These are phyloP conservation scores for Sarcophaga rosellei DNA, from an alignment of 2,888 invertebrate genomes.

Conservation along the genomic window DNA sequence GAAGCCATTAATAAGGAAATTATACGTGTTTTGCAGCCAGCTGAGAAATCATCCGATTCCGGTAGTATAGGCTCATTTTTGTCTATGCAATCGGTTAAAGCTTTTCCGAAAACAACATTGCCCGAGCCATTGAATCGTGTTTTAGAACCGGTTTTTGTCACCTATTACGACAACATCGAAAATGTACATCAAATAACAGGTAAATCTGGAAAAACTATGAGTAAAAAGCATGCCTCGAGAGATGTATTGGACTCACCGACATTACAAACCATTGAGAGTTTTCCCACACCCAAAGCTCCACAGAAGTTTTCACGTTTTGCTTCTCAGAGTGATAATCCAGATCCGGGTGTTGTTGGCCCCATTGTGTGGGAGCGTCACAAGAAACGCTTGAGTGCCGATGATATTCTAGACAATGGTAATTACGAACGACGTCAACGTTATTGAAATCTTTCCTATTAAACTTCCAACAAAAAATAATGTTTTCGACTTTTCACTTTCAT, in stretches of 20 bases:
- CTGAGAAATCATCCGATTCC: slow-evolving; percentile 81
- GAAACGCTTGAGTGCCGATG: slow-evolving; percentile 83
- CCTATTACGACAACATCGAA: slow-evolving; percentile 84
- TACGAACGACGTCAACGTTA: slow-evolving; percentile 63
- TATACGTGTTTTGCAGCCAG: slow-evolving; percentile 75
- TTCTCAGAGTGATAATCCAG: slow-evolving; percentile 88
- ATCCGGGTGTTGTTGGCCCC: slow-evolving; percentile 92
- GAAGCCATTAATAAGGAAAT: slow-evolving; percentile 80
- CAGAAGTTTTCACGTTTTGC: slow-evolving; percentile 80
- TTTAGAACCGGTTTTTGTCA: slow-evolving; percentile 89
- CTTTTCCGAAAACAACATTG: slow-evolving; percentile 89
- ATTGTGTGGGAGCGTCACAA: slow-evolving; percentile 91
- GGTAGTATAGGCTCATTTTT: slow-evolving; percentile 89
- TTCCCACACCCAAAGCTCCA: slow-evolving; percentile 77
- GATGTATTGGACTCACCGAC: slow-evolving; percentile 71
- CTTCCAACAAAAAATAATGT: slow-evolving; percentile 35
- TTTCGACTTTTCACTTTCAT: slow-evolving; percentile 61
- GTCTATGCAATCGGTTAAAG: slow-evolving; percentile 92
- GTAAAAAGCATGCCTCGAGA: slow-evolving; percentile 65
- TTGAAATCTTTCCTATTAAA: slow-evolving; percentile 48
- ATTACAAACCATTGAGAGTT: slow-evolving; percentile 75
- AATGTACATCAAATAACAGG: slow-evolving; percentile 72
- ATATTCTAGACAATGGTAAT: slow-evolving; percentile 71
- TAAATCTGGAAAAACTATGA: slow-evolving; percentile 70
- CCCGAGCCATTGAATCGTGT: slow-evolving; percentile 91